These are phyloP conservation scores for Platyrinchus mystaceus DNA, from an alignment of 2,797 vertebrate genomes.

Conservation along the genomic window DNA sequence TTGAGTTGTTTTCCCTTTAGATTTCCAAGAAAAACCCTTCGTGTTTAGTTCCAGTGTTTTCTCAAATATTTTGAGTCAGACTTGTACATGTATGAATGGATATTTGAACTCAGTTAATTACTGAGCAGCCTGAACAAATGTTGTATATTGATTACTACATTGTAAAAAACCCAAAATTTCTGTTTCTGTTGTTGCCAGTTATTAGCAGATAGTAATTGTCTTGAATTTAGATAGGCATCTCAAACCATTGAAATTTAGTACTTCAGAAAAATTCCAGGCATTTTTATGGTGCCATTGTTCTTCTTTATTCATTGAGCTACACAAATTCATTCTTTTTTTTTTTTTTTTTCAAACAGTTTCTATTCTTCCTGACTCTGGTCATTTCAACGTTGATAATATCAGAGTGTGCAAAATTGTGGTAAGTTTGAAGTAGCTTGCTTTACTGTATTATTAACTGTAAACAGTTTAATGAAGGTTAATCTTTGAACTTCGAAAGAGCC, in stretches of 20 bases:
- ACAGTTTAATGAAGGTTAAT: background rate
- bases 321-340: fast-evolving
- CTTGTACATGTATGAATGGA: background rate
- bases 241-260: background rate
- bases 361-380: slow-evolving; percentile 89
- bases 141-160: background rate
- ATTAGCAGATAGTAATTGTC: background rate
- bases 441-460: background rate
- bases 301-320: background rate
- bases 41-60: background rate
- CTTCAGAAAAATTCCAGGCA: background rate
- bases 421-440: slow-evolving; percentile 62
- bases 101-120: background rate
- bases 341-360: slow-evolving; percentile 79
- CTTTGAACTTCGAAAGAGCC: background rate
- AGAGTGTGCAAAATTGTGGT: slow-evolving; percentile 98
- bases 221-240: background rate
- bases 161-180: background rate
- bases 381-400: slow-evolving; percentile 96
- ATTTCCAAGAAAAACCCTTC: background rate
- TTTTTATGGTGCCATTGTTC: background rate
- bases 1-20: background rate
- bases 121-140: background rate
- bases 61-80: background rate
- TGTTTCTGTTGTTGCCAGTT: background rate